A percentile compares a stretch with the other conserved stretches of the same genome.
Evolutionary conservation across 2,888 invertebrate genomes (phyloP).

Genomic region (Lasiommata megera): DNA sequence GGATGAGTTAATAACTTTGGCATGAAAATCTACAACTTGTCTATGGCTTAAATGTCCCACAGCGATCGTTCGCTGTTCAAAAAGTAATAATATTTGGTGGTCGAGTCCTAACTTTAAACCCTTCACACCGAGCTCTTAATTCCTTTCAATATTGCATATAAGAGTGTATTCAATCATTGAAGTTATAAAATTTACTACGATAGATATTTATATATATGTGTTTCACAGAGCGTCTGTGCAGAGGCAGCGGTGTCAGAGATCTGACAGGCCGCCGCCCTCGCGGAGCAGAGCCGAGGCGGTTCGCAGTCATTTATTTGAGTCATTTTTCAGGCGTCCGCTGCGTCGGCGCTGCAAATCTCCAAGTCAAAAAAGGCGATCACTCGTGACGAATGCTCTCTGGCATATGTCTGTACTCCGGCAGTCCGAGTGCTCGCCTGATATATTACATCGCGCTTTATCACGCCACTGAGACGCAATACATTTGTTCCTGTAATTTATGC

Average conservation of each 20-base stretch:
- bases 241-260: neutral
- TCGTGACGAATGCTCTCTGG: slow-evolving; percentile 22
- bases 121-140: too few species aligned
- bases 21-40: too few species aligned
- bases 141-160: too few species aligned
- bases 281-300: neutral
- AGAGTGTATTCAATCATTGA: too few species aligned
- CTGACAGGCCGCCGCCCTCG: neutral
- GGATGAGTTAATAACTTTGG: too few species aligned
- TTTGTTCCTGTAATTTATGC: slow-evolving; percentile 3
- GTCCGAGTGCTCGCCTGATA: neutral
- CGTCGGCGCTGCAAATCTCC: slow-evolving; percentile 2
- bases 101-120: too few species aligned
- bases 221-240: neutral
- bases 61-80: too few species aligned
- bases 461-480: slow-evolving; percentile 1
- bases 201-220: too few species aligned
- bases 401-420: slow-evolving; percentile 1
- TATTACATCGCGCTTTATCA: neutral
- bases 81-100: too few species aligned
- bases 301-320: slow-evolving; percentile 10
- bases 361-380: slow-evolving; percentile 21
- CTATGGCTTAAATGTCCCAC: too few species aligned
- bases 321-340: slow-evolving; percentile 12
- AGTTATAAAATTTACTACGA: too few species aligned